Conservation (phyloP, 2,888 invertebrate species). For the Capitulum mitella region DNA sequence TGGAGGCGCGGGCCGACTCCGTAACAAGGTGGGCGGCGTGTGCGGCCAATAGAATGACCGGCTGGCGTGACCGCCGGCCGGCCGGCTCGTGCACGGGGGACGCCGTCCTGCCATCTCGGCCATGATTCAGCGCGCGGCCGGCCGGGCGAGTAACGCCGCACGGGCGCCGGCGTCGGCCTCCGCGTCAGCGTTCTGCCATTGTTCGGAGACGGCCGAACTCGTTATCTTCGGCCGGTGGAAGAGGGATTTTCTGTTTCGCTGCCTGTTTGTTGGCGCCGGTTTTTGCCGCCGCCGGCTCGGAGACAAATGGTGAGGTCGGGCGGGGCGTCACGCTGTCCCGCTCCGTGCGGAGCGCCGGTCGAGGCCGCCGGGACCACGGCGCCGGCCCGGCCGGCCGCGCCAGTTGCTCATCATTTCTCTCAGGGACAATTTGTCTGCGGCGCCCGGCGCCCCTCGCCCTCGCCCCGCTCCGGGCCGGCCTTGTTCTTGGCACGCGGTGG, state of each 20-base stretch:
- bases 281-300: neutral
- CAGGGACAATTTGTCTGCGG: constrained; percentile 1
- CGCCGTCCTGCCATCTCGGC: too few species aligned
- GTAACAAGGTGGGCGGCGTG: constrained; percentile 2
- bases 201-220: neutral
- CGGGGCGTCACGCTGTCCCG: neutral
- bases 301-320: neutral
- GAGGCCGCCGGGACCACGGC: neutral
- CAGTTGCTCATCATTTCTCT: constrained; percentile 22
- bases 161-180: too few species aligned
- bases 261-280: neutral
- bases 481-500: neutral
- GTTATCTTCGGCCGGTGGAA: neutral
- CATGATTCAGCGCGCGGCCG: too few species aligned
- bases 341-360: neutral
- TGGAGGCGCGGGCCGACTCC: neutral
- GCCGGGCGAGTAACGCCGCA: too few species aligned
- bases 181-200: neutral
- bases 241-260: neutral
- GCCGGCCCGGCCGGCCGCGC: neutral
- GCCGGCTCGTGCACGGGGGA: too few species aligned
- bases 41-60: neutral
- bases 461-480: neutral
- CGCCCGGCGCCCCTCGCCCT: neutral
- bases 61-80: neutral